A percentile compares a stretch with the other conserved stretches of the same genome.
Evolutionary conservation across 2,888 invertebrate species (phyloP).

Genomic region (Cheiracanthium punctorium): DNA sequence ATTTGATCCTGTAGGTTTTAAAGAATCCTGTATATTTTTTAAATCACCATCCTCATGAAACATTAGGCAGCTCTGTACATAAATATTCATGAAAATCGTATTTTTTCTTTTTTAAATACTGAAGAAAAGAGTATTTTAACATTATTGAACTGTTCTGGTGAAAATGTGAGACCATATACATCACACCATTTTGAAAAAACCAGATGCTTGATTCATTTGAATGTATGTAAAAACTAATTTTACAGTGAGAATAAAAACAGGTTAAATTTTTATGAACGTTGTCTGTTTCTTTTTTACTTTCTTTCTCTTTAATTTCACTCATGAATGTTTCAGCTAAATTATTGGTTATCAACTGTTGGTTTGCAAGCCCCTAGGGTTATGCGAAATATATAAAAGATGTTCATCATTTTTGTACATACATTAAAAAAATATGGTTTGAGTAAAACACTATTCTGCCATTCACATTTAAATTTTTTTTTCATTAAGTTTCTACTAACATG

Average conservation of each 20-base stretch:
- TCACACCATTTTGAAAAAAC: slow-evolving; percentile 41
- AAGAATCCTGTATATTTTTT: too few relatives aligned
- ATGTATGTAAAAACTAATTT: slow-evolving; percentile 15
- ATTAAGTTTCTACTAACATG: too few relatives aligned
- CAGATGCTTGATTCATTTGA: slow-evolving; percentile 25
- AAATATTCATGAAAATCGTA: neutral
- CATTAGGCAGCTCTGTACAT: slow-evolving; percentile 34
- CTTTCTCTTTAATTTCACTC: too few relatives aligned
- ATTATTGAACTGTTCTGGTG: slow-evolving; percentile 20
- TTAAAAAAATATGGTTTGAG: too few relatives aligned
- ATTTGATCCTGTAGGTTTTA: too few relatives aligned
- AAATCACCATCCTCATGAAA: neutral
- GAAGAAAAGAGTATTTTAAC: neutral
- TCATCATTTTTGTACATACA: too few relatives aligned
- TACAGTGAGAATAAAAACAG: slow-evolving; percentile 49
- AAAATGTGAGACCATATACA: slow-evolving; percentile 63
- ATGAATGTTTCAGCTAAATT: too few relatives aligned
- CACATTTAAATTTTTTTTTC: too few relatives aligned
- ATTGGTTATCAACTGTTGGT: too few relatives aligned
- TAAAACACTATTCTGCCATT: too few relatives aligned
- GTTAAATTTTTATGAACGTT: slow-evolving; percentile 12
- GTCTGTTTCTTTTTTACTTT: neutral
- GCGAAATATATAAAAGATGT: too few relatives aligned
- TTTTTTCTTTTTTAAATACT: neutral
- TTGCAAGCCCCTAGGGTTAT: too few relatives aligned